These are phyloP conservation scores for Pogoniulus pusillus DNA, from an alignment of 2,797 vertebrate genomes.

Conservation along the genomic window DNA sequence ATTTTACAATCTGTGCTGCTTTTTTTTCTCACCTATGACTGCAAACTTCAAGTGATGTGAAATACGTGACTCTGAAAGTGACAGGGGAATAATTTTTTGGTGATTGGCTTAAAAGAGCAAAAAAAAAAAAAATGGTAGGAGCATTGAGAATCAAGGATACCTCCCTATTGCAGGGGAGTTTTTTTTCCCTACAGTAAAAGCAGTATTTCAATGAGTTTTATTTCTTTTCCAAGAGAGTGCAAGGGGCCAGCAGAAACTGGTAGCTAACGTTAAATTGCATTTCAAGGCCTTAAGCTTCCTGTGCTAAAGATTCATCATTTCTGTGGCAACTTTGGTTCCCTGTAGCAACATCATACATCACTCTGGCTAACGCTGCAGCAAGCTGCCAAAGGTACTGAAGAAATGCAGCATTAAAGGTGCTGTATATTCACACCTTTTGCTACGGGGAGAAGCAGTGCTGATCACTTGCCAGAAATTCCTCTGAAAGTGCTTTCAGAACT, in stretches of 20 bases:
- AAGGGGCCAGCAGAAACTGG: not conserved
- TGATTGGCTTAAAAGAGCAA: not conserved
- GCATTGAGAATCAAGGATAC: not conserved
- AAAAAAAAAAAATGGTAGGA: not conserved
- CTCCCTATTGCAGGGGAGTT: not conserved
- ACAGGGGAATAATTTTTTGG: slow-evolving; percentile 20
- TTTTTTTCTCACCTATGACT: slow-evolving; percentile 10
- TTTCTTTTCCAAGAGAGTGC: not conserved
- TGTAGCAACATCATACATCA: not conserved
- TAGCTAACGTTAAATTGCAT: slow-evolving; percentile 19
- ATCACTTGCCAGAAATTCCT: not conserved
- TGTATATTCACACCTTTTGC: not conserved
- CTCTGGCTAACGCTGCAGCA: not conserved
- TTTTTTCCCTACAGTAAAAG: not conserved
- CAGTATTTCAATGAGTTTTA: not conserved
- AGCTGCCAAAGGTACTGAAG: not conserved
- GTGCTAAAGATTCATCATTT: slow-evolving; percentile 13
- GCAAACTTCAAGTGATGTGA: not conserved
- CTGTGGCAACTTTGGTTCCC: not conserved
- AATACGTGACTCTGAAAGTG: not conserved
- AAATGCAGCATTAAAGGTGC: not conserved
- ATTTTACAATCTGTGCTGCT: not conserved
- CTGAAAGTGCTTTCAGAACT: not conserved
- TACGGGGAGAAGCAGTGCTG: not conserved
- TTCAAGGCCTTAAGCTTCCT: slow-evolving; percentile 15